phyloP scores from a whole-genome alignment of 2,888 invertebrate species.

The Hesperia comma region DNA sequence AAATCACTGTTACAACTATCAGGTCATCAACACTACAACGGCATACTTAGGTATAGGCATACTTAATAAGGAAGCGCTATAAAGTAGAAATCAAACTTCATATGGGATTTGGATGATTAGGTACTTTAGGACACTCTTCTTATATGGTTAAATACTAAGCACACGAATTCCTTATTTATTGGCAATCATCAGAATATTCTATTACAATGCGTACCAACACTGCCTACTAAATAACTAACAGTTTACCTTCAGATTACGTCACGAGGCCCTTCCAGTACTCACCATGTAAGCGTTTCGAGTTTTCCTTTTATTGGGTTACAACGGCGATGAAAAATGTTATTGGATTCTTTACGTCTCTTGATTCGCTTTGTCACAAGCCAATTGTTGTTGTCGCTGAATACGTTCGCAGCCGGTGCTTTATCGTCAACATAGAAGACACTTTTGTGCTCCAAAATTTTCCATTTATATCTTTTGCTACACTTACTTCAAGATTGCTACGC shows the following conservation, averaged over 20 bases:
- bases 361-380: slow-evolving; percentile 28
- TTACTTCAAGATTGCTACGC: slow-evolving; percentile 10
- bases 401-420: slow-evolving; percentile 8
- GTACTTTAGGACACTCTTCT: too few relatives aligned
- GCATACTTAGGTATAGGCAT: too few relatives aligned
- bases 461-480: slow-evolving; percentile 11
- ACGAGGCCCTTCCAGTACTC: neutral
- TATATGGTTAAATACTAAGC: too few relatives aligned
- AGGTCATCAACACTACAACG: too few relatives aligned
- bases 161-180: neutral
- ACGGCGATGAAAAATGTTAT: slow-evolving; percentile 35
- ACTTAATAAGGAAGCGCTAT: too few relatives aligned
- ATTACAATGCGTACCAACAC: neutral
- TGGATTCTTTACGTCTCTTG: slow-evolving; percentile 25
- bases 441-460: slow-evolving; percentile 15
- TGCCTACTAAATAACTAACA: too few relatives aligned
- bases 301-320: slow-evolving; percentile 19
- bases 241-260: neutral
- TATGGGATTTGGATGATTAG: too few relatives aligned
- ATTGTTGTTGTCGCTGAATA: slow-evolving; percentile 27
- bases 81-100: too few relatives aligned
- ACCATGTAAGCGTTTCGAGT: neutral
- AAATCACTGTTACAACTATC: too few relatives aligned
- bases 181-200: neutral
- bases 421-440: slow-evolving; percentile 5